phyloP scores from a whole-genome alignment of 2,888 invertebrate genomes.

The Patella ulyssiponensis region DNA sequence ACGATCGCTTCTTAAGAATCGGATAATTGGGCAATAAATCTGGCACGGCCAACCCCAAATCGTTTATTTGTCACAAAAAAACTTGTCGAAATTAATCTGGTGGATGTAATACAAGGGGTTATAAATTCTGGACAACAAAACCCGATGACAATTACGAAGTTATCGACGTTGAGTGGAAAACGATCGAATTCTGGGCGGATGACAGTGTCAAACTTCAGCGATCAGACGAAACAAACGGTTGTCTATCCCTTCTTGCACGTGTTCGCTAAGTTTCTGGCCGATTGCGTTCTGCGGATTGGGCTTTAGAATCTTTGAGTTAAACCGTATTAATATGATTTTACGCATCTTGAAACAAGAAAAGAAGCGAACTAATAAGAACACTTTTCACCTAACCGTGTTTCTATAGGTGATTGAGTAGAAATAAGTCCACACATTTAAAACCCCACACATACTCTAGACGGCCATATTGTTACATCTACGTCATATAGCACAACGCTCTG shows the following conservation, averaged over 20 bases:
- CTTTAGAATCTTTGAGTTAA: neutral
- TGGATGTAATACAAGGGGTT: neutral
- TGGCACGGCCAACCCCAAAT: neutral
- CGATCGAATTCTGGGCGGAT: neutral
- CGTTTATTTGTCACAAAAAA: neutral
- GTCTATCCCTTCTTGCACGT: slow-evolving; percentile 11
- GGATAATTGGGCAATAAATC: slow-evolving; percentile 1
- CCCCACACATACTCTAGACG: too few species aligned
- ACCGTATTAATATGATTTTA: slow-evolving; percentile 7
- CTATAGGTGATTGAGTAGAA: too few species aligned
- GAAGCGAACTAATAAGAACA: slow-evolving; percentile 1
- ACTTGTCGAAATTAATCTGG: neutral
- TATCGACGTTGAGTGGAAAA: too few species aligned
- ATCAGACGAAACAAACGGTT: slow-evolving; percentile 1
- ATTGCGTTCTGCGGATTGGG: neutral
- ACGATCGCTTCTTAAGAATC: too few species aligned
- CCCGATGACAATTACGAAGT: too few species aligned
- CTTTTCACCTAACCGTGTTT: neutral
- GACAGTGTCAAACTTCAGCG: slow-evolving; percentile 10
- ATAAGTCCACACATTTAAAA: too few species aligned
- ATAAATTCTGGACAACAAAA: neutral
- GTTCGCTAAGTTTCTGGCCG: neutral
- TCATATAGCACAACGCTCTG: too few species aligned
- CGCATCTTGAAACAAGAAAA: slow-evolving; percentile 6
- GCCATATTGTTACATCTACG: too few species aligned